Conservation (phyloP, 2,113 vertebrate genomes). For the Varanus komodoensis region DNA sequence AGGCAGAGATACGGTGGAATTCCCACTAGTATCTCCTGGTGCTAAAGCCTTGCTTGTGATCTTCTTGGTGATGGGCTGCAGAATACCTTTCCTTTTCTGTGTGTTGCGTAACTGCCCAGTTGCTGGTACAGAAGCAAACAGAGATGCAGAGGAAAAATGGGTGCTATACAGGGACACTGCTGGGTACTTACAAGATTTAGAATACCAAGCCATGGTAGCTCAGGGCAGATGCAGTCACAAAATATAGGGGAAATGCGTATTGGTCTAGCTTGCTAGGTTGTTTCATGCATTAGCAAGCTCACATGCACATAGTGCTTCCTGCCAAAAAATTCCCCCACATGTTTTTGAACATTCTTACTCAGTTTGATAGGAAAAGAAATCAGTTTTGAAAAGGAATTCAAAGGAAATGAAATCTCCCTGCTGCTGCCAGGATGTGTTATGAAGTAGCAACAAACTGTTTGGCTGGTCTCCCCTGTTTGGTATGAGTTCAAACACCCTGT, state of each 20-base stretch:
- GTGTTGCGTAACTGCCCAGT: neutral
- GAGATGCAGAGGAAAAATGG: neutral
- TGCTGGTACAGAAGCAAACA: neutral
- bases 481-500: too few relatives aligned
- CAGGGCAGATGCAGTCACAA: neutral
- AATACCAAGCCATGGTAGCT: neutral
- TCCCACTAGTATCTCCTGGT: neutral
- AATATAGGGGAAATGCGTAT: neutral
- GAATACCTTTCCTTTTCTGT: neutral
- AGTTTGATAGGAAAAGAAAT: too few relatives aligned
- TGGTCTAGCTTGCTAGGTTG: neutral
- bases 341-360: too few relatives aligned
- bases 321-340: too few relatives aligned
- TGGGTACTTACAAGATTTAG: neutral
- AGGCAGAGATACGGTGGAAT: neutral
- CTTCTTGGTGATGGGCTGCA: neutral
- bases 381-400: too few relatives aligned
- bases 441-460: too few relatives aligned
- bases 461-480: too few relatives aligned
- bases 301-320: too few relatives aligned
- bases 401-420: too few relatives aligned
- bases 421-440: too few relatives aligned
- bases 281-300: neutral
- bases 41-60: neutral
- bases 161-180: neutral